Evolutionary conservation across 2,797 vertebrate species (phyloP), one percentile per base, ranked within the genome.

Genomic region (Perodicticus potto): DNA sequence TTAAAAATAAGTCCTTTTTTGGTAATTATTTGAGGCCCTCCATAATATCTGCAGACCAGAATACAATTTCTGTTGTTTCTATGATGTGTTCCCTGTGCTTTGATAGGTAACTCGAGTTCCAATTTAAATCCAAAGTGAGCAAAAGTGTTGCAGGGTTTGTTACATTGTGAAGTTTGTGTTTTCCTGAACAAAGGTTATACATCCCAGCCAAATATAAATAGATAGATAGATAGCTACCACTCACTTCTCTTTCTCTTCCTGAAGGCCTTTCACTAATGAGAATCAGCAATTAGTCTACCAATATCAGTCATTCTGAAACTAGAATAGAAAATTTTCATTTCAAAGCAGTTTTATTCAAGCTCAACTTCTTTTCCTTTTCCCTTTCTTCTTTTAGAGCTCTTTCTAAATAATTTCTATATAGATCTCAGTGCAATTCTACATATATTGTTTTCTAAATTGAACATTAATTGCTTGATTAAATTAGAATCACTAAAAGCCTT

Each of bases 401-500:
- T 1, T 97, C 92, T 40, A n/a, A 80, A 88, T 91, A 27, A 94
- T 86, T 82, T 95, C 40, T 78, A 23, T 91, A 22, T 80, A 91
- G 85, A 89, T 65, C 69, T 93, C 29, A 63, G 73, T 94, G 19
- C 20, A 84, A 19, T 73, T 96, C 23, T 77, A 61, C 59, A 53
- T 8, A 73, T 80, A 76, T 69, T 94, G 3, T 69, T 93, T 94
- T 94, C 34, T 83, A 97, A 91, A 45, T 81, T 77, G 13, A 92
- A 92, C 22, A 85, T 89, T 55, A 90, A 63, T 91, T 96, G 13
- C 43, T 92, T 91, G 25, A 86, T 84, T 92, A 95, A 95, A 63
- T 95, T 88, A 84, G 82, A 89, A 93, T 23, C 78, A 95, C 19
- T 86, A 85, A 95, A 95, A 92, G 86, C 32, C 57, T 94, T 4